Evolutionary conservation across 2,888 invertebrate genomes (phyloP), one percentile per base, ranked within the genome.

Genomic region (Omphaloscelis lunosa): DNA sequence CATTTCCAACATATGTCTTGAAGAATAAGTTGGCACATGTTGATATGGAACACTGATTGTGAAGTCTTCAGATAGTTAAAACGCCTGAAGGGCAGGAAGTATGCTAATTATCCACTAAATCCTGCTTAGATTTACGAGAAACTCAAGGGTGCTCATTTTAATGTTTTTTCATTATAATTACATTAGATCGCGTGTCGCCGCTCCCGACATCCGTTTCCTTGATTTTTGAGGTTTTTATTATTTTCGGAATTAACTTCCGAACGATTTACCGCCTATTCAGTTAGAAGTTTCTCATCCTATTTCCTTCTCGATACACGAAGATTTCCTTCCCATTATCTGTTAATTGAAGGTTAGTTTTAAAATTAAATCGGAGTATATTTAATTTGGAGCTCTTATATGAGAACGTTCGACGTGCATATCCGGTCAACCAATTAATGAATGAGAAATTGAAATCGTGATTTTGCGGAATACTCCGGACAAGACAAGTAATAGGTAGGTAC

Each of bases 341-440:
- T 84, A 78, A 84, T 85, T 85, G 82, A 82, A 82, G 75, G 82
- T 56, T 82, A n/a, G 72, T 66, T 74, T 56, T n/a, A n/a, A n/a
- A n/a, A n/a, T n/a, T n/a, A n/a, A n/a, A n/a, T n/a, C n/a, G n/a
- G n/a, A n/a, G n/a, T n/a, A n/a, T n/a, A n/a, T n/a, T n/a, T n/a
- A n/a, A n/a, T n/a, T n/a, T n/a, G 45, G 20, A 67, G 29, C 39
- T 29, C 39, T 8, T 23, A 68, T 11, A 48, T 71, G 74, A 20
- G 20, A 39, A 82, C n/a, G 4, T 58, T 17, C 12, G 41, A 74
- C 70, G 17, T 79, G 45, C 48, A 41, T 63, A 39, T 75, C 74
- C 62, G 7, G 29, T 39, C 17, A 53, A 41, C 0, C 9, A n/a
- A 48, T 79, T 12, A 23, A 20, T 53, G 41, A n/a, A n/a, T n/a